Conservation (phyloP, 2,888 invertebrate genomes). For the Eristalinus aeneus region DNA sequence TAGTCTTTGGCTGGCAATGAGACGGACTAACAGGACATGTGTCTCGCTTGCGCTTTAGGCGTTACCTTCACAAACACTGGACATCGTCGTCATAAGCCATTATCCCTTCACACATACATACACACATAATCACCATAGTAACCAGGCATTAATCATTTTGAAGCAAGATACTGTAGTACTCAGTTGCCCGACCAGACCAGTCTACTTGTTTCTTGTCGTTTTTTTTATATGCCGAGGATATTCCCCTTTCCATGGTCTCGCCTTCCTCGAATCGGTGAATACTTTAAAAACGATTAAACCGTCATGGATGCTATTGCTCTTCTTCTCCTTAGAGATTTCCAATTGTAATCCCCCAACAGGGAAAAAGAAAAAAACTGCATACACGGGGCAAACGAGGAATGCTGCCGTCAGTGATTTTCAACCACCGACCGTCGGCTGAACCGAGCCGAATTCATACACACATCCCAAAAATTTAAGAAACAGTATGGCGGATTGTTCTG, state of each 20-base stretch:
- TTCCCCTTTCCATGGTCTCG: neutral
- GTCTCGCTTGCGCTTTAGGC: constrained; percentile 23
- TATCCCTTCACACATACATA: constrained; percentile 63
- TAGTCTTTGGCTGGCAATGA: constrained; percentile 31
- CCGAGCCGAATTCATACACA: constrained; percentile 60
- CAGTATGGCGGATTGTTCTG: constrained; percentile 57
- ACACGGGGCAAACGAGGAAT: constrained; percentile 33
- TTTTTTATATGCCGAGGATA: constrained; percentile 36
- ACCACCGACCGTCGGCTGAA: constrained; percentile 48
- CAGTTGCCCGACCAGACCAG: constrained; percentile 17
- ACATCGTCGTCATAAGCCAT: constrained; percentile 65
- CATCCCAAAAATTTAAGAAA: constrained; percentile 41
- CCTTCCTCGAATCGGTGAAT: constrained; percentile 69
- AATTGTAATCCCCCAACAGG: constrained; percentile 33
- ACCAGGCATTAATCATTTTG: constrained; percentile 68
- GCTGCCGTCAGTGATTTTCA: constrained; percentile 28
- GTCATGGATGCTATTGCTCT: constrained; percentile 76
- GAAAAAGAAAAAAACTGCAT: constrained; percentile 7
- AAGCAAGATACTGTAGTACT: constrained; percentile 50
- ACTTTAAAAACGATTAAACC: constrained; percentile 80
- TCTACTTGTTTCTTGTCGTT: constrained; percentile 29
- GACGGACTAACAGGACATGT: constrained; percentile 10
- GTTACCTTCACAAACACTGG: constrained; percentile 14
- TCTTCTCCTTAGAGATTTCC: constrained; percentile 56
- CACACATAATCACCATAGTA: constrained; percentile 64